These are phyloP conservation scores for Solenopsis invicta DNA, from an alignment of 1,140 invertebrate species.

Conservation along the genomic window DNA sequence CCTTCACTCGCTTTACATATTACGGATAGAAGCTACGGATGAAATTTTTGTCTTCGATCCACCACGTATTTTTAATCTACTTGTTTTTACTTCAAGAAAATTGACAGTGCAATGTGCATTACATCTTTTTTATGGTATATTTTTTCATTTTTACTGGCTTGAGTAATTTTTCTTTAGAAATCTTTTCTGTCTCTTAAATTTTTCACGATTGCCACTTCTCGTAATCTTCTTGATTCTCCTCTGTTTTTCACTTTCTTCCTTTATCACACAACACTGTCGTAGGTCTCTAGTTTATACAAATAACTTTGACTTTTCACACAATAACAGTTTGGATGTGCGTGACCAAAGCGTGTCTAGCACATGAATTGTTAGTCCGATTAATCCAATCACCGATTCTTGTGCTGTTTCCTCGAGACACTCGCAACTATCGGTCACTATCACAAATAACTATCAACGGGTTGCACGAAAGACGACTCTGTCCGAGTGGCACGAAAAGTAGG, in stretches of 20 bases:
- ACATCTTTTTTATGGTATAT: neutral
- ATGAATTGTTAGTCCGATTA: neutral
- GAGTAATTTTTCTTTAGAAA: neutral
- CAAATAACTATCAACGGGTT: neutral
- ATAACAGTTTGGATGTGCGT: neutral
- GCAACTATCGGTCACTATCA: conserved; percentile 13
- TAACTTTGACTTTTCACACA: neutral
- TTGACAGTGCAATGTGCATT: neutral
- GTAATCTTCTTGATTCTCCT: neutral
- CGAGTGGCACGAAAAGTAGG: neutral
- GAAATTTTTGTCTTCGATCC: conserved; percentile 18
- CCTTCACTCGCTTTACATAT: neutral
- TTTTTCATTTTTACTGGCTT: neutral
- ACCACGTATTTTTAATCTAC: neutral
- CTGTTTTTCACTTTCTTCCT: neutral
- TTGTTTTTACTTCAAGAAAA: neutral
- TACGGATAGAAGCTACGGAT: neutral
- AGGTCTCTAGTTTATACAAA: neutral
- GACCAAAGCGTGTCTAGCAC: neutral
- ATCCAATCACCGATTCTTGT: conserved; percentile 5
- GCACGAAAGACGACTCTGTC: neutral
- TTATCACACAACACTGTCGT: conserved; percentile 4
- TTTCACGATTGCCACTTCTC: conserved; percentile 20
- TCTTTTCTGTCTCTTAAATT: neutral
- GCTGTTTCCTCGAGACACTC: conserved; percentile 5